Evolutionary conservation across 2,113 vertebrate species (phyloP), one percentile per base, ranked within the genome.

Genomic region (Atlantisia rogersi): DNA sequence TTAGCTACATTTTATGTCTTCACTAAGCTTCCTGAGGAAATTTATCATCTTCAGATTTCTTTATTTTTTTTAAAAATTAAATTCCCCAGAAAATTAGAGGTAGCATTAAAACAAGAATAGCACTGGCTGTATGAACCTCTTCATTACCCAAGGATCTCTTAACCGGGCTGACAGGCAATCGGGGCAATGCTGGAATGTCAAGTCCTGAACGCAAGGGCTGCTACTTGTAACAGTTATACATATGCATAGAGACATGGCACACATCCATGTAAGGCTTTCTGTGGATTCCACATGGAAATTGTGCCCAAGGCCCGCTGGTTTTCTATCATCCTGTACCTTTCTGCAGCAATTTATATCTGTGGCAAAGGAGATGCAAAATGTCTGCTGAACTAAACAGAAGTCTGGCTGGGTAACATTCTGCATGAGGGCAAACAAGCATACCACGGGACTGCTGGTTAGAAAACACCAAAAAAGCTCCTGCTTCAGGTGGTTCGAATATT

Each of bases 321-420:
- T 95, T 89, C 86, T 68, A 32, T 71, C 48, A 32, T 75, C 48
- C 91, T 69, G 56, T 44, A 84, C 69, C 48, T 76, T 62, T 68
- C 42, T 39, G 24, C 44, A 94, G 44, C 24, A 79, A 82, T 91
- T 94, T 89, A 8, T 86, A 68, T 31, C 24, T 44, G 12, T 52
- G 65, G 77, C 58, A 78, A 94, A 68, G 31, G 48, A 48, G 28
- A 76, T 4, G 26, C 46, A 84, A 76, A 94, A 62, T 58, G 8
- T 58, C 71, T 60, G 19, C 67, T 85, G 78, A 75, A 60, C 22
- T 68, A 85, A 96, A 81, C 32, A 67, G 88, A 94, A 80, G 24
- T 71, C 35, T 86, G 42, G 48, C 42, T 40, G 31, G 22, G 15
- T 40, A 71, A 56, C 35, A n/a, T 87, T 95, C 91, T 73, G 31